phyloP scores from a whole-genome alignment of 2,797 vertebrate species.

The Smutsia temminckii region DNA sequence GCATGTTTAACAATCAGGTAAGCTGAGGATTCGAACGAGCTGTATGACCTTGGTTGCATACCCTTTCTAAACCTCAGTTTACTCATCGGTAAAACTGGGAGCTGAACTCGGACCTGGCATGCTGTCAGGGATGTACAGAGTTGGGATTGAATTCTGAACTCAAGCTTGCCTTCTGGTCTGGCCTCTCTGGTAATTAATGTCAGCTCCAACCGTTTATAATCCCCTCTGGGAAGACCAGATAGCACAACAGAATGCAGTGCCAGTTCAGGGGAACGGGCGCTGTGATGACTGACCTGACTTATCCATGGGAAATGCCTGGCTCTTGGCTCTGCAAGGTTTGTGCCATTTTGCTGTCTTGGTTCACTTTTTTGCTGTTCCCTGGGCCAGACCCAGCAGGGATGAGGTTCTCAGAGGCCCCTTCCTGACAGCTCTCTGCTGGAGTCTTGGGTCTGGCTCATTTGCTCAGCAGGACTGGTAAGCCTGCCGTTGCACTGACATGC shows the following conservation, averaged over 20 bases:
- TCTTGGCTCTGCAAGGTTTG: not conserved
- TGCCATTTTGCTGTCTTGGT: not conserved
- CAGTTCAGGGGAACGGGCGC: not conserved
- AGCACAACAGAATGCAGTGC: not conserved
- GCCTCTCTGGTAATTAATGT: accelerated
- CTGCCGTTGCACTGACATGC: accelerated
- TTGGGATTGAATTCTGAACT: not conserved
- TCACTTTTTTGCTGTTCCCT: not conserved
- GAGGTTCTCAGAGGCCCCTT: not conserved
- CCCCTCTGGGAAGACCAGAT: not conserved
- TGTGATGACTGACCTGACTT: not conserved
- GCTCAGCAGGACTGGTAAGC: not conserved
- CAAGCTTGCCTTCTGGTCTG: not conserved
- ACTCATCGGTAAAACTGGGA: not conserved
- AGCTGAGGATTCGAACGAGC: not conserved
- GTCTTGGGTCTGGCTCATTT: not conserved
- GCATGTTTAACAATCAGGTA: not conserved
- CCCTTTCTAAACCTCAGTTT: not conserved
- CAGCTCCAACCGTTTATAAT: not conserved
- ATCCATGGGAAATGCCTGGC: not conserved
- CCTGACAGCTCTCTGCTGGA: not conserved
- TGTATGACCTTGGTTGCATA: not conserved
- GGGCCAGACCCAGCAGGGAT: not conserved
- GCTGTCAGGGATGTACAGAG: not conserved
- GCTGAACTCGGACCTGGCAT: not conserved